Evolutionary conservation across 53 echinoderm and acorn worm species (phyloP), one percentile per base, ranked within the genome.

Genomic region (Actinopyga echinites): DNA sequence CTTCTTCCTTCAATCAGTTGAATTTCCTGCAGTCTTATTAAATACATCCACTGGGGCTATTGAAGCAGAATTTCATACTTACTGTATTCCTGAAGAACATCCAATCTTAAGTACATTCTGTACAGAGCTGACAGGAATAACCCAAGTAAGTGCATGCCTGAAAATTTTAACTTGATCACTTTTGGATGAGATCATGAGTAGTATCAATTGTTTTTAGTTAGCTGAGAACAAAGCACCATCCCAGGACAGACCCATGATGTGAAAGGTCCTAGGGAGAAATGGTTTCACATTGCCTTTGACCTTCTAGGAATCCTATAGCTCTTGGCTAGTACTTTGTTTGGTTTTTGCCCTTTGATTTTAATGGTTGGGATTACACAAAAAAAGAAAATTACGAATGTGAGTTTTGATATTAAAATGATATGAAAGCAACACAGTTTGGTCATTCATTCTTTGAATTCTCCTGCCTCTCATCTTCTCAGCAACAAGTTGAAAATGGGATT

Each of bases 1-100:
- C 17, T 15, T 15, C 49, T 15, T 49, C 17, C 49, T 49, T 15
- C 17, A 2, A 54, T 19, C 74, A 95, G 94, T 99, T 92, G 99
- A 99, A 77, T 99, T 99, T 79, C 99, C 99, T 15, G 99, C 99
- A 19, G 94, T 99, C 4, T 64, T 99, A 10, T 85, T 95, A 38
- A 94, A 99, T 74, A 92, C 92, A 6, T 78, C 90, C 23, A 92
- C 69, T 69, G 99, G 99, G 0, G 73, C 78, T 69, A 71, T 95
- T 15, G 99, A 93, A 82, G 49, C 89, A 2, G 99, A 99, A 74
- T 99, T 95, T 61, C 99, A 95, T 40, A 83, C 85, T 20, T 99
- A 94, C 83, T 92, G 95, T 21, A 83, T 94, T 57, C 99, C 94
- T 8, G 92, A 94, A 77, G 99, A 99, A 61, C 61, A 92, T 65